Base-by-base conservation (phyloP, 1,140 invertebrate genomes). In the Parapsyche elsis region DNA sequence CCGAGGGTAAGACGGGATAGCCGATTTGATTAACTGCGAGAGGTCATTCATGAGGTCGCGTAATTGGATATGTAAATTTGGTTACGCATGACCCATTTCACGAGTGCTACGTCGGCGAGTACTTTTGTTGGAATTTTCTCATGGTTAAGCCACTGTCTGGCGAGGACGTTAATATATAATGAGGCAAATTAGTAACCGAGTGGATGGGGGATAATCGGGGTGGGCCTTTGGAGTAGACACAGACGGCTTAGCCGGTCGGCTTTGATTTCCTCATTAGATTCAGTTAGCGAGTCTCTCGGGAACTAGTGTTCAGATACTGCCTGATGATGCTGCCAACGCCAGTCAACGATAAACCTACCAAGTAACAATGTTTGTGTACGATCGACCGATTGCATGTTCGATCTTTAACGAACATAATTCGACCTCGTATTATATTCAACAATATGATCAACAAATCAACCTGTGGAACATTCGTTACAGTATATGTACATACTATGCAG, bases 51-150 rank as follows among this genome's bases (percentile, higher is more conserved):
- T 38, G 61, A 64, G 76, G 76, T 71, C 57, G 9, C 46, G 30
- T 70, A 78, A 78, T 78, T 70, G 76, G 49, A 78, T 78, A 78
- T 78, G 76, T 78, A 78, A 78, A 78, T 78, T 44, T 19, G 64
- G 21, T 46, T 57, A 45, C 70, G 76, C 57, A 78, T 78, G 76
- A 78, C 76, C 76, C 76, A 67, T 57, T 78, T 49, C 19, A 26
- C 24, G 0, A 67, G 64, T 67, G 57, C 1, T 5, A 19, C 21
- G 16, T 38, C 1, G 30, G 7, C 57, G 57, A 53, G 49, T 1
- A 53, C 16, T 1, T n/a, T n/a, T 10, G 1, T 19, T n/a, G 12
- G 49, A 14, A 53, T 53, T 19, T 53, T n/a, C 12, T 10, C 12
- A 5, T n/a, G n/a, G n/a, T n/a, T n/a, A n/a, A n/a, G n/a, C n/a